These are phyloP conservation scores for Typhlichthys subterraneus DNA, from an alignment of 2,797 vertebrate genomes.

Conservation along the genomic window DNA sequence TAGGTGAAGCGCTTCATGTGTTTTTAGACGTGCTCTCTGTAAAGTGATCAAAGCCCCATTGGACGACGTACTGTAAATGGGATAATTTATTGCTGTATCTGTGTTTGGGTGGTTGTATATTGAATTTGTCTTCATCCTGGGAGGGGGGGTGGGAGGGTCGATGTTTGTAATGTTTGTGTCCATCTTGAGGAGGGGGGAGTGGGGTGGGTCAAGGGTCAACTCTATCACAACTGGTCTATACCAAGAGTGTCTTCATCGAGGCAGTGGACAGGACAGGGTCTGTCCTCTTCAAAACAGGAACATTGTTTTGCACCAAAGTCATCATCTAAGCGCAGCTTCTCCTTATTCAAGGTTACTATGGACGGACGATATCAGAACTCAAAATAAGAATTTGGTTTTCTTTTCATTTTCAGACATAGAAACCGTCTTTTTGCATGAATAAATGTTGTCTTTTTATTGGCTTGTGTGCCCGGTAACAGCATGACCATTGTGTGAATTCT, in stretches of 20 bases:
- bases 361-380: conserved; percentile 73
- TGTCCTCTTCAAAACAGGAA: conserved; percentile 78
- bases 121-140: conserved; percentile 73
- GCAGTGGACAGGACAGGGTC: conserved; percentile 77
- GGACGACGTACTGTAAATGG: conserved; percentile 73
- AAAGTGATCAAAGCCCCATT: conserved; percentile 70
- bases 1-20: conserved; percentile 76
- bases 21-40: conserved; percentile 76
- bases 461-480: conserved; percentile 79
- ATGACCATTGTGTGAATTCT: conserved; percentile 79
- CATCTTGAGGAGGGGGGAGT: conserved; percentile 52
- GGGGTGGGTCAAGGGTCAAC: conserved; percentile 56
- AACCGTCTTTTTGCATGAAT: conserved; percentile 78
- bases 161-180: conserved; percentile 71
- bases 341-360: conserved; percentile 75
- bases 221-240: conserved; percentile 77
- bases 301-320: conserved; percentile 83
- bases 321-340: conserved; percentile 81
- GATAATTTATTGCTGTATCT: conserved; percentile 74
- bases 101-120: conserved; percentile 77
- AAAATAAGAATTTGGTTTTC: conserved; percentile 43
- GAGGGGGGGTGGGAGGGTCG: conserved; percentile 55
- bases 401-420: conserved; percentile 61
- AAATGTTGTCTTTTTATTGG: conserved; percentile 81
- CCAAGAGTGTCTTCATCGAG: conserved; percentile 81